Evolutionary conservation across 2,888 invertebrate genomes (phyloP), one percentile per base, ranked within the genome.

Genomic region (Papilio protenor): DNA sequence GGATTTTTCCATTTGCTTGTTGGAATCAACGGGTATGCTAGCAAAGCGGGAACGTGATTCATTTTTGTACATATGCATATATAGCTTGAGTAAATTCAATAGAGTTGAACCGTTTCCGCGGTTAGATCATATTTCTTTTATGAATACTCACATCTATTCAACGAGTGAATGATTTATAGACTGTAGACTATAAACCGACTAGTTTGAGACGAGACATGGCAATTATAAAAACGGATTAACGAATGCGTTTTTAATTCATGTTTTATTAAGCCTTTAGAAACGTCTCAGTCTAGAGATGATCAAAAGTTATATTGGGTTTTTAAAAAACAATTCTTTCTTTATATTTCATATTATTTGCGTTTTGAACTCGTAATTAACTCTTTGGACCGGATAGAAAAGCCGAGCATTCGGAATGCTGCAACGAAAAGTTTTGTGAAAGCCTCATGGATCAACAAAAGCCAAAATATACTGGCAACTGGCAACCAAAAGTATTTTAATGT

Each of bases 381-480:
- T 61, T 61, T 66, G 18, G 66, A 66, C 11, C 40, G 40, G 66
- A 66, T 66, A 66, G 40, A 66, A 40, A 64, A 64, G 66, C 40
- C 40, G 18, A n/a, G 66, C 33, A 40, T 66, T 66, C 18, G n/a
- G 40, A 18, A 40, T n/a, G 33, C 64, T 64, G 18, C 64, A 64
- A 33, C 40, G n/a, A 66, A 66, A 66, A 66, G 18, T 64, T 66
- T 66, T 66, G 66, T 33, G 40, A 66, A 66, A 66, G 64, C 64
- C 66, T 33, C 66, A 66, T 66, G 40, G 66, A 66, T 66, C 66
- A 40, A 40, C 66, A 66, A 66, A 66, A 40, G 66, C 66, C 40
- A 66, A 66, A 66, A 66, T 66, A 66, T n/a, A 40, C 66, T 59
- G 57, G 57, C 57, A 40, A 66, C 66, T 66, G 66, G 66, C 66